A percentile compares a stretch with the other conserved stretches of the same genome.
Evolutionary conservation across 2,888 invertebrate genomes (phyloP).

Genomic region (Agelastica alni): DNA sequence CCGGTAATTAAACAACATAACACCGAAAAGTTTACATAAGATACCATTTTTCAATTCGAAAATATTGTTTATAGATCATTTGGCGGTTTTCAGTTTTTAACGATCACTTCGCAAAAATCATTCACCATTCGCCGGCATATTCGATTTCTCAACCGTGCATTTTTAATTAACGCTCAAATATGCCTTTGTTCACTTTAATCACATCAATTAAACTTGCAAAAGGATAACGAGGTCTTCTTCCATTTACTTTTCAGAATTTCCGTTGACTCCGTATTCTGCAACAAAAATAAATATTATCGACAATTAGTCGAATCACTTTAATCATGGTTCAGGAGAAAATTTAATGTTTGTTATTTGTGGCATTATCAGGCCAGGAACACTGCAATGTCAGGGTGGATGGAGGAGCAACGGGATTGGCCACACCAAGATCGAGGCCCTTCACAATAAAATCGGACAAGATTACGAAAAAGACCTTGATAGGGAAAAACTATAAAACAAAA

Average conservation of each 20-base stretch:
- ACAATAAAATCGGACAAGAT: too few relatives aligned
- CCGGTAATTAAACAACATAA: conserved; percentile 17
- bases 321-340: not conserved
- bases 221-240: not conserved
- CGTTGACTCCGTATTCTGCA: not conserved
- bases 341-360: too few relatives aligned
- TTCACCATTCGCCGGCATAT: not conserved
- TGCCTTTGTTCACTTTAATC: not conserved
- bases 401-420: too few relatives aligned
- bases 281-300: not conserved
- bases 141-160: conserved; percentile 2
- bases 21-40: conserved; percentile 22
- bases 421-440: too few relatives aligned
- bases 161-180: not conserved
- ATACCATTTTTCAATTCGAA: conserved; percentile 22
- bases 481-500: too few relatives aligned
- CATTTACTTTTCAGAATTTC: not conserved
- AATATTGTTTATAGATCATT: conserved; percentile 17
- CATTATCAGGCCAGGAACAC: not conserved
- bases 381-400: not conserved
- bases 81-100: conserved; percentile 2
- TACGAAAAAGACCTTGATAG: too few relatives aligned
- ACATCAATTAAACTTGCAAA: not conserved
- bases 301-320: not conserved
- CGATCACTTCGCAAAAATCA: conserved; percentile 8